Evolutionary conservation across 2,797 vertebrate genomes (phyloP).

Genomic region (Tiaroga cobitis): DNA sequence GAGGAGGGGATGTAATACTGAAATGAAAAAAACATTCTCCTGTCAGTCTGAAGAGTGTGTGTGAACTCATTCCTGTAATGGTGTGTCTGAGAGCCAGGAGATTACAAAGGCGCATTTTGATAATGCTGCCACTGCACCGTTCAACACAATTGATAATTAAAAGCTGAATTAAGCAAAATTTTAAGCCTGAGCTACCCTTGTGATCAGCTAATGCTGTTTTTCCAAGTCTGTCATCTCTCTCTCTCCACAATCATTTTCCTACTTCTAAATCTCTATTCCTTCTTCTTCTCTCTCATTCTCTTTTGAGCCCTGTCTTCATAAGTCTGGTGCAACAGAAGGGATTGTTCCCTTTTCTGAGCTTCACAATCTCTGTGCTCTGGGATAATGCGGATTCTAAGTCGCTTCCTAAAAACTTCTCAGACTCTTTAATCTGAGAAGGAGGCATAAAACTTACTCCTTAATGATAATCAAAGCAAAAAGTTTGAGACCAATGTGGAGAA

Average conservation of each 20-base stretch:
- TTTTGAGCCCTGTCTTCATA: slow-evolving; percentile 19
- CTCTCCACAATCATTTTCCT: neutral
- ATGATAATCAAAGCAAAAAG: neutral
- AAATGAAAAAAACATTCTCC: slow-evolving; percentile 44
- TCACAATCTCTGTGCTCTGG: slow-evolving; percentile 16
- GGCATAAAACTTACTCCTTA: neutral
- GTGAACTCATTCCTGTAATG: slow-evolving; percentile 68
- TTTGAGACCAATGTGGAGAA: neutral
- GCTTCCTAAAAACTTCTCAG: slow-evolving; percentile 26
- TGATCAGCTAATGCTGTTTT: slow-evolving; percentile 40
- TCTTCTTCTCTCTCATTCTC: slow-evolving; percentile 25
- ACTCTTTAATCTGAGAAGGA: neutral
- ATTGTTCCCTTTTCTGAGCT: slow-evolving; percentile 48
- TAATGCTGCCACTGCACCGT: slow-evolving; percentile 68
- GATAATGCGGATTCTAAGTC: slow-evolving; percentile 37
- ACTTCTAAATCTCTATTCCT: slow-evolving; percentile 4
- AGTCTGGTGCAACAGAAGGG: slow-evolving; percentile 46
- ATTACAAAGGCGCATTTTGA: slow-evolving; percentile 65
- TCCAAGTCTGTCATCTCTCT: slow-evolving; percentile 24
- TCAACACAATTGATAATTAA: slow-evolving; percentile 67
- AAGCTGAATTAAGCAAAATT: slow-evolving; percentile 50
- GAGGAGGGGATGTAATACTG: slow-evolving; percentile 39
- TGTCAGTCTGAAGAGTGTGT: slow-evolving; percentile 48
- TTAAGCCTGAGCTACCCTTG: slow-evolving; percentile 31
- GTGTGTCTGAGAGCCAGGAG: slow-evolving; percentile 55